These are phyloP conservation scores for Egretta garzetta DNA, from an alignment of 2,113 vertebrate species.

Conservation along the genomic window DNA sequence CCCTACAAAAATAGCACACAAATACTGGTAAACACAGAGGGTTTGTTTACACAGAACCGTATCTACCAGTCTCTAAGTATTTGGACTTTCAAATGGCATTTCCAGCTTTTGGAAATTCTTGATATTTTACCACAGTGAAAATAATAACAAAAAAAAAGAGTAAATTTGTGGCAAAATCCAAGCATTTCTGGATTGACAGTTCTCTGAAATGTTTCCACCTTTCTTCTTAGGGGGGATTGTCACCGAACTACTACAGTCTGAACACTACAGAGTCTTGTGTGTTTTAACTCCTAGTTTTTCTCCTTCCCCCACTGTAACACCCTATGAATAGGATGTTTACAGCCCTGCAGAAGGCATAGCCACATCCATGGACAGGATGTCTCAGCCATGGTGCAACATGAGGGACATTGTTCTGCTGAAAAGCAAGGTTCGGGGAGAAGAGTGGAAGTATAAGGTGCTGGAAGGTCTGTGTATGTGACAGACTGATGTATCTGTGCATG, in stretches of 20 bases:
- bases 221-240: not conserved
- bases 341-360: not conserved
- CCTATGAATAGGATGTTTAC: not conserved
- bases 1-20: not conserved
- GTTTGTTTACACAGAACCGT: not conserved
- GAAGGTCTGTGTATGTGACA: not conserved
- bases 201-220: not conserved
- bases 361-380: not conserved
- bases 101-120: not conserved
- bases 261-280: not conserved
- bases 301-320: not conserved
- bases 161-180: not conserved
- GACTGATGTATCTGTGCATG: not conserved
- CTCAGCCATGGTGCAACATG: not conserved
- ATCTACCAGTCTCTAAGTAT: not conserved
- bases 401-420: not conserved
- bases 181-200: not conserved
- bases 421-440: not conserved
- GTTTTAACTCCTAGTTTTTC: not conserved
- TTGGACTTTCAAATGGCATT: not conserved
- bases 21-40: not conserved
- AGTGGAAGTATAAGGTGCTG: not conserved
- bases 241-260: not conserved
- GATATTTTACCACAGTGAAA: not conserved
- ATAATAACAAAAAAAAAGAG: not conserved